A percentile compares a stretch with the other conserved stretches of the same genome.
Conservation (phyloP, 2,888 invertebrate species). For the Bibio marci region DNA sequence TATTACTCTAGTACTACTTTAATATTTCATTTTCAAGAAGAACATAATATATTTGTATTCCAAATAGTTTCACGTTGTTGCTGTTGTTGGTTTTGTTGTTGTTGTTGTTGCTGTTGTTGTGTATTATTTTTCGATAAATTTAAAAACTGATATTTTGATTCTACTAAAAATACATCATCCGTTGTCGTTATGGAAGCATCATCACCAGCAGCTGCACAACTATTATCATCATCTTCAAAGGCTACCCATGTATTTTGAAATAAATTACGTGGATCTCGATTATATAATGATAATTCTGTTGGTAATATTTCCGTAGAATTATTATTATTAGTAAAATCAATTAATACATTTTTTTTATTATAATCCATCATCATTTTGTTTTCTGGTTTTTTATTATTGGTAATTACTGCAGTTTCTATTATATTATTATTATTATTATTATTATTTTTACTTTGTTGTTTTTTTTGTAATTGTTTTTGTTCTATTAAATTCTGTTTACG, state of each 20-base stretch:
- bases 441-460: conserved; percentile 12
- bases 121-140: no score
- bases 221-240: conserved; percentile 19
- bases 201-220: neutral
- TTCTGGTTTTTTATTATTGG: neutral
- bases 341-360: conserved; percentile 12
- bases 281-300: neutral
- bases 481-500: neutral
- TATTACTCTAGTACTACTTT: no score
- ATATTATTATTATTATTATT: conserved; percentile 13
- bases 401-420: conserved; percentile 2
- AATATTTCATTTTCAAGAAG: neutral
- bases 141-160: no score
- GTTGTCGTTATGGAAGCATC: neutral
- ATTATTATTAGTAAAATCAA: conserved; percentile 15
- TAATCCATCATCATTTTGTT: neutral
- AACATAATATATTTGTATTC: neutral
- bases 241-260: conserved; percentile 20
- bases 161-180: no score
- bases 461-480: neutral
- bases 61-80: neutral
- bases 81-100: no score
- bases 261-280: conserved; percentile 14
- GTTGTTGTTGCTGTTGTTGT: no score
- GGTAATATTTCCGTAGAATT: conserved; percentile 7